Conservation (phyloP, 2,797 vertebrate species). For the Botia kubotai region DNA sequence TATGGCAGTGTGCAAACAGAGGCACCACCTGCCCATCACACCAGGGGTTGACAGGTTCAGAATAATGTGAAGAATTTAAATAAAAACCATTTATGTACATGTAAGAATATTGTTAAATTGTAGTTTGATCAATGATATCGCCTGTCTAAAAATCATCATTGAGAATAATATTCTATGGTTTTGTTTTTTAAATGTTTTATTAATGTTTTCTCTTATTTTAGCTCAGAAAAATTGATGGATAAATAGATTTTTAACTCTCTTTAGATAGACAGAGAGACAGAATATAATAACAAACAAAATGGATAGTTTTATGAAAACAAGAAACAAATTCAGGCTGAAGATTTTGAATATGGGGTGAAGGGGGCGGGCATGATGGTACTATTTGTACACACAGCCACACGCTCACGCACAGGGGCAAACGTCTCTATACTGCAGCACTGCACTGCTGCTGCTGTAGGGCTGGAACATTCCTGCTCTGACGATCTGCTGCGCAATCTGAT, state of each 20-base stretch:
- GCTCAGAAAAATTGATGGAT: no score
- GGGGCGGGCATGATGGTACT: neutral
- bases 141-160: neutral
- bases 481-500: constrained; percentile 80
- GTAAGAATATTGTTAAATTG: neutral
- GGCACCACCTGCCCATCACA: constrained; percentile 37
- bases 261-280: no score
- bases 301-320: no score
- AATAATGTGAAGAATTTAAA: neutral
- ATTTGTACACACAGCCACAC: constrained; percentile 7
- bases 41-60: neutral
- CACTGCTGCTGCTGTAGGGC: constrained; percentile 62
- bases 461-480: constrained; percentile 82
- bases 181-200: neutral
- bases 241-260: no score
- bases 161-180: neutral
- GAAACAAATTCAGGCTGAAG: no score
- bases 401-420: constrained; percentile 2
- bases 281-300: no score
- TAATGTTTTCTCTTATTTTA: neutral
- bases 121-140: neutral
- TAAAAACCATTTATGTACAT: neutral
- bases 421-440: constrained; percentile 30
- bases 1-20: constrained; percentile 25
- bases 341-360: no score